These are phyloP conservation scores for Synergus japonicus DNA, from an alignment of 2,888 invertebrate species.

Conservation along the genomic window DNA sequence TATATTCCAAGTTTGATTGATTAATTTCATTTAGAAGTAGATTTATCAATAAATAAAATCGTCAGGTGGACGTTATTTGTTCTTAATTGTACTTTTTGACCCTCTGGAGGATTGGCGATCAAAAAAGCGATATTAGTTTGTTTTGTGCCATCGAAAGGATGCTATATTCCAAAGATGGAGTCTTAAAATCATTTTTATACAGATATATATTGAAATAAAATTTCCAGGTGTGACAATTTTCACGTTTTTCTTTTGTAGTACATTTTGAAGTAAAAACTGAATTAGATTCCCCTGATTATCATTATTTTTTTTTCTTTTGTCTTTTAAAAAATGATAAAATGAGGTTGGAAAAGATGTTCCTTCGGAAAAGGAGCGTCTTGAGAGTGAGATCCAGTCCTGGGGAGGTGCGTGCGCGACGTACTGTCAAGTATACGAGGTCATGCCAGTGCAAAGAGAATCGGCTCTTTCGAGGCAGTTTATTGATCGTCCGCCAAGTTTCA, in stretches of 20 bases:
- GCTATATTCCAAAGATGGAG: neutral
- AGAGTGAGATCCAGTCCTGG: slow-evolving; percentile 3
- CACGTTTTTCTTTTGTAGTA: neutral
- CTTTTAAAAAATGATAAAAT: neutral
- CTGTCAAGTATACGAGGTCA: slow-evolving; percentile 40
- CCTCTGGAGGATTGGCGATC: no score
- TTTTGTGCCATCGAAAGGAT: neutral
- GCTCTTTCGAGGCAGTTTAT: slow-evolving; percentile 36
- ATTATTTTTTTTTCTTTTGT: neutral
- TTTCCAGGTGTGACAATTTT: neutral
- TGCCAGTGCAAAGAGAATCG: slow-evolving; percentile 39
- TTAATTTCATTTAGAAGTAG: neutral
- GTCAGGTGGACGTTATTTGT: neutral
- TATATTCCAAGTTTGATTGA: neutral
- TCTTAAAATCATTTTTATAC: neutral
- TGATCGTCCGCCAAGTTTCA: slow-evolving; percentile 38
- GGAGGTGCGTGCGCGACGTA: slow-evolving; percentile 33
- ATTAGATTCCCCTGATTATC: neutral
- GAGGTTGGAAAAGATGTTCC: neutral
- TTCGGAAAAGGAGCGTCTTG: neutral
- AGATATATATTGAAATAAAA: neutral
- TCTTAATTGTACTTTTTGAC: neutral
- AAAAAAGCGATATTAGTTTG: neutral
- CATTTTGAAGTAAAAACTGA: neutral
- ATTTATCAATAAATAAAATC: neutral